These are phyloP conservation scores for Aethes cnicana DNA, from an alignment of 2,888 invertebrate species.

Conservation along the genomic window DNA sequence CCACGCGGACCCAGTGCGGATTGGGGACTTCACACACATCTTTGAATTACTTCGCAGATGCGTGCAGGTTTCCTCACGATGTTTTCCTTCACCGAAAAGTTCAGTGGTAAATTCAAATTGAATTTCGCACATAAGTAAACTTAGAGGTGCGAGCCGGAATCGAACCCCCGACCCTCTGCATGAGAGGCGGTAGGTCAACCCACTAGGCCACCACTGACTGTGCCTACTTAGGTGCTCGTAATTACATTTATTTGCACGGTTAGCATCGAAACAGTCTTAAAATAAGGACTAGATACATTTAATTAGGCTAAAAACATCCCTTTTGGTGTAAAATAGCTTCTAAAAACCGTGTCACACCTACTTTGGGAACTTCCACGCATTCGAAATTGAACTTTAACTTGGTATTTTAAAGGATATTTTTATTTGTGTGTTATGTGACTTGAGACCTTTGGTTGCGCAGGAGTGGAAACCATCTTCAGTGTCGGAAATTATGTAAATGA, in stretches of 20 bases:
- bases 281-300: slow-evolving; percentile 28
- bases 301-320: slow-evolving; percentile 30
- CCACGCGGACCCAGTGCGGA: too few relatives aligned
- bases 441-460: slow-evolving; percentile 2
- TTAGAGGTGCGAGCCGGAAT: too few relatives aligned
- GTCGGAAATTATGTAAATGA: slow-evolving; percentile 36
- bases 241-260: slow-evolving; percentile 12
- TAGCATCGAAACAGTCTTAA: slow-evolving; percentile 15
- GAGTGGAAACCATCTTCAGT: slow-evolving; percentile 23
- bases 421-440: neutral
- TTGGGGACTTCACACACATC: too few relatives aligned
- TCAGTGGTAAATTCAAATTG: too few relatives aligned
- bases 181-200: too few relatives aligned
- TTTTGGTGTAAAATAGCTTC: slow-evolving; percentile 20
- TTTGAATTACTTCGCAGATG: too few relatives aligned
- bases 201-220: too few relatives aligned
- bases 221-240: too few relatives aligned
- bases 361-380: neutral
- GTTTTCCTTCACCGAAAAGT: too few relatives aligned
- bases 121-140: too few relatives aligned
- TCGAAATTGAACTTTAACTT: neutral
- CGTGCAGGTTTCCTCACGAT: too few relatives aligned
- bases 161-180: too few relatives aligned
- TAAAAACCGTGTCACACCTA: slow-evolving; percentile 11
- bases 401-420: neutral